These are phyloP conservation scores for Propithecus perrieri DNA, from an alignment of 2,797 vertebrate species.

Conservation along the genomic window DNA sequence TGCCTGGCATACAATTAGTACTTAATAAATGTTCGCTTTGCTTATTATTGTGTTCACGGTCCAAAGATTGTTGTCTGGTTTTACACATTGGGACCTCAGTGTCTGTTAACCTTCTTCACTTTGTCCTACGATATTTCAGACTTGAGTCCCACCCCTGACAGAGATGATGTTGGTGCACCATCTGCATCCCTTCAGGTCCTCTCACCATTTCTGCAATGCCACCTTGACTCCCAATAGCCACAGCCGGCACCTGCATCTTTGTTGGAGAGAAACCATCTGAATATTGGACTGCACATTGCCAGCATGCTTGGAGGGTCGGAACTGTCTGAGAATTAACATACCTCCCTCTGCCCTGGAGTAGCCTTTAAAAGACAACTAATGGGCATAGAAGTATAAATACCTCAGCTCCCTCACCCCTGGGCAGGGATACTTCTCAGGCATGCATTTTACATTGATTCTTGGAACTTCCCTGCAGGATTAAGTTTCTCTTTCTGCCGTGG, in stretches of 20 bases:
- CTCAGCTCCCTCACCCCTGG: background rate
- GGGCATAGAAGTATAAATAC: background rate
- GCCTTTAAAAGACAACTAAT: background rate
- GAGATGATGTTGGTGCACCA: fast-evolving
- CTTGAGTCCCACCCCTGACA: background rate
- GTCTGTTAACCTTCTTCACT: background rate
- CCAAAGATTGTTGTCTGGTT: background rate
- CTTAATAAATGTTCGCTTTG: background rate
- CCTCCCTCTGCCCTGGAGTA: background rate
- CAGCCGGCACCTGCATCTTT: background rate
- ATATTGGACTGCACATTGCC: too few relatives aligned
- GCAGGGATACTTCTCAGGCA: background rate
- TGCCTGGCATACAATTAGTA: background rate
- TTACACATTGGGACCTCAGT: background rate
- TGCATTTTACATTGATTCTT: background rate
- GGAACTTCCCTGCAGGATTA: background rate
- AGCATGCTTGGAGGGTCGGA: too few relatives aligned
- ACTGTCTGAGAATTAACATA: background rate
- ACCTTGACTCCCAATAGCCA: background rate
- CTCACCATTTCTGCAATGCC: background rate
- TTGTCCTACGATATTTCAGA: background rate
- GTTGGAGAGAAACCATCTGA: background rate
- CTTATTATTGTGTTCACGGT: background rate
- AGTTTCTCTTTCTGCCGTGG: background rate
- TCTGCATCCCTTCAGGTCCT: background rate